Conservation (phyloP, 2,888 invertebrate species). For the Erynnis tages region DNA sequence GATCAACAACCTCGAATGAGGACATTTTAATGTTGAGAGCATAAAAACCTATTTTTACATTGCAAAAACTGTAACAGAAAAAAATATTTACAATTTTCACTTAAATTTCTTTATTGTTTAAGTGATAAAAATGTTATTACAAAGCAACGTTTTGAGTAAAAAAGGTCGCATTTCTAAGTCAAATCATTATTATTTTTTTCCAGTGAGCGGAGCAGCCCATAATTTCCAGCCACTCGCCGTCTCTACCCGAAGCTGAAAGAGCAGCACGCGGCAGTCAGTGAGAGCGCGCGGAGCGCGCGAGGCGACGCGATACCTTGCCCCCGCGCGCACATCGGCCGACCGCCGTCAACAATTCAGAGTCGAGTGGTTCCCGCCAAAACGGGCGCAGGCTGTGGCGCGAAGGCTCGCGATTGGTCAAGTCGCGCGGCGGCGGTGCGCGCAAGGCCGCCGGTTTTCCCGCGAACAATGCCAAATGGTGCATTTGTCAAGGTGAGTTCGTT, state of each 20-base stretch:
- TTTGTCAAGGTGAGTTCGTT: conserved; percentile 82
- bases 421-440: conserved; percentile 69
- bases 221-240: conserved; percentile 33
- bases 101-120: no score
- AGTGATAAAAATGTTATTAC: no score
- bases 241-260: conserved; percentile 48
- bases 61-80: no score
- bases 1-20: not conserved
- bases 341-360: conserved; percentile 41
- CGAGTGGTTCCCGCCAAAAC: conserved; percentile 67
- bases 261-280: conserved; percentile 35
- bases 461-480: conserved; percentile 82
- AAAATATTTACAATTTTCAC: no score
- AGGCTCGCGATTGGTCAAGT: conserved; percentile 68
- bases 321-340: conserved; percentile 43
- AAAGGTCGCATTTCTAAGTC: no score
- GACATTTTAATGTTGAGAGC: no score
- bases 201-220: conserved; percentile 1
- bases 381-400: conserved; percentile 78
- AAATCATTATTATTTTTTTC: not conserved
- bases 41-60: no score
- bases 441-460: conserved; percentile 81
- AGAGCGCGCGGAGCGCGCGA: conserved; percentile 38
- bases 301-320: conserved; percentile 46
- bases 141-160: not conserved